Conservation (phyloP, 2,888 invertebrate species). For the Allophyes oxyacanthae region DNA sequence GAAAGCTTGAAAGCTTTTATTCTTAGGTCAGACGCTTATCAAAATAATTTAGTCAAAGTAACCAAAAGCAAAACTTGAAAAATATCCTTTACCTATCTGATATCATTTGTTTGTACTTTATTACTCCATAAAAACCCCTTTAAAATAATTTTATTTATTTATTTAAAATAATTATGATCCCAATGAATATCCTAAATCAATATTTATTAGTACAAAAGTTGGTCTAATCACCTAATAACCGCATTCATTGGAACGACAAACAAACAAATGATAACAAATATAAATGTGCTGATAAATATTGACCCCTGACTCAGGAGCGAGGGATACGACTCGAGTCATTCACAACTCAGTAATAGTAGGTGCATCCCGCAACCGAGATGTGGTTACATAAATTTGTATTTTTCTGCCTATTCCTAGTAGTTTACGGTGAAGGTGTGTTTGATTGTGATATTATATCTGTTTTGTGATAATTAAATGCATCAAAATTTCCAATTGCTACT, state of each 20-base stretch:
- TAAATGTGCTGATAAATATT: conserved; percentile 59
- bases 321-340: conserved; percentile 37
- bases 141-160: no score
- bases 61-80: no score
- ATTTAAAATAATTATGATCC: not conserved
- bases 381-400: conserved; percentile 47
- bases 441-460: not conserved
- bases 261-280: conserved; percentile 59
- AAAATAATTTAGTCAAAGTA: no score
- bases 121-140: no score
- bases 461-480: not conserved
- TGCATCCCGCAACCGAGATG: conserved; percentile 40
- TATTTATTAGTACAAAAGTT: conserved; percentile 11
- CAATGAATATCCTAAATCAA: conserved; percentile 2
- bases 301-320: conserved; percentile 62
- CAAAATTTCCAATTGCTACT: no score
- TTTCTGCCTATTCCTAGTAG: conserved; percentile 28
- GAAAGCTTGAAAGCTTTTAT: no score
- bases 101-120: no score
- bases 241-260: conserved; percentile 39
- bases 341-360: conserved; percentile 33
- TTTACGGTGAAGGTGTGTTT: conserved; percentile 47
- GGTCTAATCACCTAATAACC: conserved; percentile 33
- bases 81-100: no score
- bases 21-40: no score